Base-by-base conservation (phyloP, 2,797 vertebrate species). In the Siniperca obscura region DNA sequence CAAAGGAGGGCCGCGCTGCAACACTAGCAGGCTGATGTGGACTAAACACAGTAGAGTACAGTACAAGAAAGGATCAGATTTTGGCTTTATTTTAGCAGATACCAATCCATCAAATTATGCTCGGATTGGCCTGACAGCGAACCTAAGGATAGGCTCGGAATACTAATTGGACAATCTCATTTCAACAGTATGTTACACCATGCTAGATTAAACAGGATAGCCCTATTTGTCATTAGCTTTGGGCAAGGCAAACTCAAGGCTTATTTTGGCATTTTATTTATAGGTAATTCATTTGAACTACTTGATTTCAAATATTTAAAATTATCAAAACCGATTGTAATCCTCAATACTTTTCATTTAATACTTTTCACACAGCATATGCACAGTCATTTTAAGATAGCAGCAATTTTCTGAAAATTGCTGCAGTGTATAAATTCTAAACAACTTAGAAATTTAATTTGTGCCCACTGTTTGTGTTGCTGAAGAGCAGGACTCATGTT, bases 221-320 rank as follows among this genome's bases (percentile, higher is more conserved):
- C 27, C 44, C 3, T 7, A 2, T 3, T 52, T 52, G 48, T 19
- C 48, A 50, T 50, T 19, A 19, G 48, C 19, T 50, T 50, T 50
- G 40, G 40, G 40, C 40, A 40, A 40, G 40, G 40, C 9, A 40
- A 50, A 50, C 7, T 50, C 6, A 17, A 48, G 46, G 46, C 16
- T 48, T 48, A 57, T 30, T 55, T 40, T 36, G 40, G 14, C 12
- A 50, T 76, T 67, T 76, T 57, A 16, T 68, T 76, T 25, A 30
- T 22, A 70, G 2, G 12, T 12, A 40, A 69, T 70, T 12, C 19
- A 52, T 30, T 30, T 69, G 30, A 68, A 52, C 12, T 62, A 25
- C 42, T 17, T 14, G n/a, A 53, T 64, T 74, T 42, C 60, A 64
- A 16, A 13, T 56, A 34, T 55, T 46, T 55, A 42, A 42, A 56